Evolutionary conservation across 92 coral and sea anemone genomes (phyloP), one percentile per base, ranked within the genome.

Genomic region (Porites evermanni): DNA sequence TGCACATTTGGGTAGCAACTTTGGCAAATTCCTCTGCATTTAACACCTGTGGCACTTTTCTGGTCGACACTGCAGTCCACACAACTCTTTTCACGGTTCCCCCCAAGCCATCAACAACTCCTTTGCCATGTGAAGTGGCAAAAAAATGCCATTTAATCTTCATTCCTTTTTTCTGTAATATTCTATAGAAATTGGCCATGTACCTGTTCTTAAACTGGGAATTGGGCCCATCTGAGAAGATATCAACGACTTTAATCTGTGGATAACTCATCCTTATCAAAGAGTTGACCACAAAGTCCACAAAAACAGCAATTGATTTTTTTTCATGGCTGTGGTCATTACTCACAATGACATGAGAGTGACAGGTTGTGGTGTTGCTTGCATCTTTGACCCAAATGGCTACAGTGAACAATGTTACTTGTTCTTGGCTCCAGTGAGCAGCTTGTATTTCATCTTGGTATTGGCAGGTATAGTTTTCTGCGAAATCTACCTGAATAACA

Each of bases 51-150:
- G 58, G 82, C 76, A 77, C 88, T 81, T 88, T 88, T 71, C 94
- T 88, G 63, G 91, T 67, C 1, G 61, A 51, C 78, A 86, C 88
- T 81, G 91, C 93, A 61, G 70, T 44, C 93, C 93, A 86, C 70
- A 90, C 93, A 23, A 87, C 64, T 17, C 94, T 81, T 67, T 92
- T 85, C 54, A 87, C 92, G 21, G 92, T 64, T 50, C 95, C 95
- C 59, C 92, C 93, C 72, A 92, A 76, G 65, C 92, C 92, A 84
- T 92, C 92, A 38, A 92, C 92, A 23, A 84, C 88, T 53, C 94
- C 94, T 58, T 92, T 88, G 12, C 93, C 89, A 81, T 88, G 95
- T 47, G 92, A 88, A 6, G 90, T 92, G 79, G 92, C 95, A 66
- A 79, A 92, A 78, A 65, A 89, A 9, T 67, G 82, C 89, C 92